phyloP scores from a whole-genome alignment of 2,797 vertebrate genomes.

The Natrix natrix region DNA sequence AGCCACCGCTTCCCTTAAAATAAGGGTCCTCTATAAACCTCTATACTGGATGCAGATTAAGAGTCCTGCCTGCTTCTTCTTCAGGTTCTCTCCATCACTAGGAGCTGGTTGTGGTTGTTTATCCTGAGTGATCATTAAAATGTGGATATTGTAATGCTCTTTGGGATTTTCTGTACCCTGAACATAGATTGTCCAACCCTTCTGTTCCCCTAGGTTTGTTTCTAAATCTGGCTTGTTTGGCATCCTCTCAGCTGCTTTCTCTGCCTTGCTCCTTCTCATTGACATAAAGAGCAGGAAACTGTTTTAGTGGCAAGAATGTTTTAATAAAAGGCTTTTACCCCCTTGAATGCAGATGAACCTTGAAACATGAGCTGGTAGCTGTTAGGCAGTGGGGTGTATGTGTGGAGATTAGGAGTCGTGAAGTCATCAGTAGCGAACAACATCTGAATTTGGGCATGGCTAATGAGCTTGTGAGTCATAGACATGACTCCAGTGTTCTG shows the following conservation, averaged over 20 bases:
- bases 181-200: background rate
- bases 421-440: background rate
- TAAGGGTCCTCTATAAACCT: too few relatives aligned
- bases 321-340: conserved; percentile 23
- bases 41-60: background rate
- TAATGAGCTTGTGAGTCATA: conserved; percentile 30
- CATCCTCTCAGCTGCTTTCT: background rate
- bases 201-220: background rate
- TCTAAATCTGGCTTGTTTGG: conserved; percentile 25
- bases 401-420: fast-evolving
- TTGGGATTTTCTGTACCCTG: background rate
- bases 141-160: background rate
- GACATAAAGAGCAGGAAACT: conserved; percentile 26
- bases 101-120: background rate
- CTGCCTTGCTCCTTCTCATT: background rate
- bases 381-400: background rate
- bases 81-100: background rate
- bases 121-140: background rate
- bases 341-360: background rate
- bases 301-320: conserved; percentile 11
- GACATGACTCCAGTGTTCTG: background rate
- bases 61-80: background rate
- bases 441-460: background rate
- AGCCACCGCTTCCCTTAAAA: too few relatives aligned
- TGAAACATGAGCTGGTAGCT: conserved; percentile 18